phyloP scores from a whole-genome alignment of 2,113 vertebrate species.

The Crotalus viridis region DNA sequence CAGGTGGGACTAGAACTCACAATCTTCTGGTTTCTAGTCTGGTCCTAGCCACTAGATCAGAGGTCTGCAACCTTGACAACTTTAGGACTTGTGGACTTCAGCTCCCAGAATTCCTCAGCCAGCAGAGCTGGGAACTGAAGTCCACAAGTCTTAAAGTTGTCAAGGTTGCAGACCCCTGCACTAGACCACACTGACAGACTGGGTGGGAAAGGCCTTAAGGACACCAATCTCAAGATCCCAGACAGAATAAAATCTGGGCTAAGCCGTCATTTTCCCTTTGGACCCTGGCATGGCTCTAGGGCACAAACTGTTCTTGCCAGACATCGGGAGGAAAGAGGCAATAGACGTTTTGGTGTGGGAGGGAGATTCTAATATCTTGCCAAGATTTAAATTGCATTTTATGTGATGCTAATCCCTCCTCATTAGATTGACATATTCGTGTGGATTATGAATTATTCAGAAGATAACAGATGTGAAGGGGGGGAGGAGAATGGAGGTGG shows the following conservation, averaged over 20 bases:
- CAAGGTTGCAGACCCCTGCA: too few relatives aligned
- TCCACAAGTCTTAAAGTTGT: too few relatives aligned
- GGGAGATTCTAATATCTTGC: not conserved
- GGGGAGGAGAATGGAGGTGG: not conserved
- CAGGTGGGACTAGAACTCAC: not conserved
- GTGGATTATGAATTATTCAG: conserved; percentile 70
- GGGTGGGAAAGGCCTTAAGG: not conserved
- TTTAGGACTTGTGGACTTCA: too few relatives aligned
- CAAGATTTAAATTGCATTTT: conserved; percentile 58
- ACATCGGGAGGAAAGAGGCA: not conserved
- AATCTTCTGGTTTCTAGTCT: not conserved
- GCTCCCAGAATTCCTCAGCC: too few relatives aligned
- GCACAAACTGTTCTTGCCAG: not conserved
- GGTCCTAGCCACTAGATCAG: not conserved
- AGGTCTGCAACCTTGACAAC: too few relatives aligned
- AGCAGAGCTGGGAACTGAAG: too few relatives aligned
- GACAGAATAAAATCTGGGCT: not conserved
- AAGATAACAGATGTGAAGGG: conserved; percentile 67
- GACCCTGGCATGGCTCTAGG: not conserved
- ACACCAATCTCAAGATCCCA: not conserved
- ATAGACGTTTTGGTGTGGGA: not conserved
- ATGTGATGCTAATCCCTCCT: conserved; percentile 58
- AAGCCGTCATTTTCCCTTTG: not conserved
- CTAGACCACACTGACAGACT: not conserved
- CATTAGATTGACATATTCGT: conserved; percentile 68